Percentiles rank a stretch among this genome's conserved stretches.
phyloP scores from a whole-genome alignment of 2,113 vertebrate species.

The Ciconia stormi region DNA sequence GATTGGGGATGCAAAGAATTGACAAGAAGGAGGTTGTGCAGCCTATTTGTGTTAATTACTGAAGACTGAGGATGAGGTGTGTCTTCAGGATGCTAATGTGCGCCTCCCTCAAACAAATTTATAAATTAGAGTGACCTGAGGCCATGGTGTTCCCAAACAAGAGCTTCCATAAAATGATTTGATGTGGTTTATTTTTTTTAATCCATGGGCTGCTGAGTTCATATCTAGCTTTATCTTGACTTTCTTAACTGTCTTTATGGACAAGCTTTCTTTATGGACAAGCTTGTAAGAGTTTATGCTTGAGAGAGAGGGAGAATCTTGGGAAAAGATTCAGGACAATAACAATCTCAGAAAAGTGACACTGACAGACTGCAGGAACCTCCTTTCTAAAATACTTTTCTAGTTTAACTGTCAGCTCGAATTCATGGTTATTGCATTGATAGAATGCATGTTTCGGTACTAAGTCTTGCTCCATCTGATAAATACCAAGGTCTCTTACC shows the following conservation, averaged over 20 bases:
- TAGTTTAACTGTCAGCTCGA: not conserved
- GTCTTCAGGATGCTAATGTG: not conserved
- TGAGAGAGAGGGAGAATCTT: not conserved
- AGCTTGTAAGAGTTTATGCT: not conserved
- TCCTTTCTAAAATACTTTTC: not conserved
- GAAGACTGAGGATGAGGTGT: not conserved
- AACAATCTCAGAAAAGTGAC: fast-evolving
- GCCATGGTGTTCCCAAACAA: not conserved
- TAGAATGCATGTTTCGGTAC: not conserved
- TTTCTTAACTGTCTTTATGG: not conserved
- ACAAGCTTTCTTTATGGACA: not conserved
- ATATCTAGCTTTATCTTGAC: not conserved
- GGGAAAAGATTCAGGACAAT: not conserved
- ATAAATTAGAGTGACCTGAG: not conserved
- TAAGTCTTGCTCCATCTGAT: not conserved
- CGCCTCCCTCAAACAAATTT: not conserved
- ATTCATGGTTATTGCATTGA: not conserved
- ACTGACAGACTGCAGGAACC: not conserved
- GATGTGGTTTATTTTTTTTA: fast-evolving
- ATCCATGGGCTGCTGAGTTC: not conserved
- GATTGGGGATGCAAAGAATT: not conserved
- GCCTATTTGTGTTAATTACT: not conserved
- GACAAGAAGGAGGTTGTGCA: not conserved
- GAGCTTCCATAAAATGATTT: not conserved
- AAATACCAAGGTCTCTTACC: not conserved